Conservation (phyloP, 2,797 vertebrate genomes). For the Pangasius sanitwongsei region DNA sequence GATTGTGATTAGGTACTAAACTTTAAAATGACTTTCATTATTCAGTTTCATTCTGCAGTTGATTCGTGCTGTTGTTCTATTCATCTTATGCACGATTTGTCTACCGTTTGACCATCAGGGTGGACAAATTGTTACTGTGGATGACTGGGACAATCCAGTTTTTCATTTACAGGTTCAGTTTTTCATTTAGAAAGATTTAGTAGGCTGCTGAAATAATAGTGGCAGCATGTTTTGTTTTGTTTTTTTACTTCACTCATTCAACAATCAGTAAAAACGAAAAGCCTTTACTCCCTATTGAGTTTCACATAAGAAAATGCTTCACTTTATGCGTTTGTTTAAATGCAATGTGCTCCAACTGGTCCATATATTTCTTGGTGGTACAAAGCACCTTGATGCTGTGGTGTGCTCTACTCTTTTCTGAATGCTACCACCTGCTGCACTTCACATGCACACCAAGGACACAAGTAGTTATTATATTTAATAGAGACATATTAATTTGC, state of each 20-base stretch:
- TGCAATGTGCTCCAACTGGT: not conserved
- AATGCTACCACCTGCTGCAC: not conserved
- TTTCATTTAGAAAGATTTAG: not conserved
- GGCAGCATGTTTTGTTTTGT: not conserved
- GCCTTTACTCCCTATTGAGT: not conserved
- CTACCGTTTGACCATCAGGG: not conserved
- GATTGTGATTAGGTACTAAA: not conserved
- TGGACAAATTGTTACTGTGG: not conserved
- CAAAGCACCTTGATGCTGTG: too few species aligned
- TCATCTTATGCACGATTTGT: not conserved
- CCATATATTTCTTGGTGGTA: not conserved
- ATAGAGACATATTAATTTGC: not conserved
- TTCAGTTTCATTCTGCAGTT: not conserved
- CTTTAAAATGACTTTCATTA: not conserved
- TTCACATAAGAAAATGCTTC: not conserved
- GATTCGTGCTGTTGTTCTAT: not conserved
- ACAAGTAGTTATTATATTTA: not conserved
- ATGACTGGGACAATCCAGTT: not conserved
- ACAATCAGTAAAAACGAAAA: not conserved
- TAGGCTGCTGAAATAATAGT: not conserved
- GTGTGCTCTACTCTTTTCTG: not conserved
- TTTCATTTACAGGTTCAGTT: not conserved
- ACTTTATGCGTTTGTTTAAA: not conserved
- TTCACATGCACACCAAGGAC: not conserved
- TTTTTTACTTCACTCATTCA: not conserved